Percentiles rank a stretch among this genome's conserved stretches.
phyloP scores from a whole-genome alignment of 2,888 invertebrate genomes.

The Drosophila mimetica region DNA sequence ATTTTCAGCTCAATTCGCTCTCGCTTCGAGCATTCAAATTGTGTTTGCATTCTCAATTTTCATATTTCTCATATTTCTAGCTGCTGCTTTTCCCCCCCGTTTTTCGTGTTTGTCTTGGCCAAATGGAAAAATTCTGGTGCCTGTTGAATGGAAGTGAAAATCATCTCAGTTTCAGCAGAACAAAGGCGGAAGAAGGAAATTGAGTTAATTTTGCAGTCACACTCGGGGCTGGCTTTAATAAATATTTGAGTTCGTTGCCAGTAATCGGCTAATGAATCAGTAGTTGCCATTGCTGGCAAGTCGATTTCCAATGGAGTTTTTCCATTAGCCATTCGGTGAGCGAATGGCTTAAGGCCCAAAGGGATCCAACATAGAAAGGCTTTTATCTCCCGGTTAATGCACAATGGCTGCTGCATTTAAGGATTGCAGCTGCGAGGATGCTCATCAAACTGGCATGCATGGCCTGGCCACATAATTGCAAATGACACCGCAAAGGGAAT shows the following conservation, averaged over 20 bases:
- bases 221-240: conserved; percentile 36
- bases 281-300: not conserved
- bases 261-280: conserved; percentile 34
- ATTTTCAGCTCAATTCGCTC: conserved; percentile 40
- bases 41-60: conserved; percentile 44
- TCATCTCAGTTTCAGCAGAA: conserved; percentile 26
- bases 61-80: conserved; percentile 39
- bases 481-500: conserved; percentile 53
- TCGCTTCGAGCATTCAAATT: conserved; percentile 40
- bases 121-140: conserved; percentile 30
- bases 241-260: conserved; percentile 32
- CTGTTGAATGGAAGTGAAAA: conserved; percentile 4
- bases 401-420: conserved; percentile 28
- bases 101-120: conserved; percentile 31
- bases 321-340: not conserved
- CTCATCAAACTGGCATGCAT: conserved; percentile 54
- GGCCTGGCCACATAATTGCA: conserved; percentile 57
- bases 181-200: conserved; percentile 31
- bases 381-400: conserved; percentile 15
- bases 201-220: conserved; percentile 39
- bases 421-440: conserved; percentile 16
- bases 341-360: not conserved
- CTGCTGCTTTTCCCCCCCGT: conserved; percentile 2
- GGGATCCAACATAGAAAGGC: conserved; percentile 6
- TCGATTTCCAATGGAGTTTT: conserved; percentile 2